Evolutionary conservation across 2,797 vertebrate genomes (phyloP).

Genomic region (Poliocrania exsul): DNA sequence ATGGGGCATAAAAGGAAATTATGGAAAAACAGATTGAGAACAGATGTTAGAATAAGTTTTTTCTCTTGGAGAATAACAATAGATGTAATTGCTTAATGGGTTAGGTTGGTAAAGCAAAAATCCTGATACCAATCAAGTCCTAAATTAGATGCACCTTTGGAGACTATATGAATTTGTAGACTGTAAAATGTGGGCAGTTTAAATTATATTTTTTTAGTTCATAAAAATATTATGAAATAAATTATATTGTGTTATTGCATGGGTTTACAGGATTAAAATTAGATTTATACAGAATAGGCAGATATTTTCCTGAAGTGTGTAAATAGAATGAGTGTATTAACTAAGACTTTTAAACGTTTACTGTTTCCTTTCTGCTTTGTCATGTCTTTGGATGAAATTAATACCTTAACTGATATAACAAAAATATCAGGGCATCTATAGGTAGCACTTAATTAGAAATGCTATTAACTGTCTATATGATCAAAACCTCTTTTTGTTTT

Average conservation of each 20-base stretch:
- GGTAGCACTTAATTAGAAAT: neutral
- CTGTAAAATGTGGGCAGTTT: neutral
- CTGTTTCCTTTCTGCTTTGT: neutral
- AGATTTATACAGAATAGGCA: neutral
- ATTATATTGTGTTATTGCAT: neutral
- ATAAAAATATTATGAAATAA: neutral
- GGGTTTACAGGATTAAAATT: neutral
- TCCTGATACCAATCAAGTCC: neutral
- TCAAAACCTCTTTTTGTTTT: neutral
- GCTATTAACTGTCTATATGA: neutral
- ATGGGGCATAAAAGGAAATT: conserved; percentile 30
- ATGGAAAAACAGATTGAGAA: neutral
- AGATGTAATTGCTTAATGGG: neutral
- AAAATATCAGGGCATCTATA: neutral
- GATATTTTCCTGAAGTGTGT: neutral
- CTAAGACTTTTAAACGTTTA: neutral
- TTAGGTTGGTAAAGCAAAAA: conserved; percentile 16
- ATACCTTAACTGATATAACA: neutral
- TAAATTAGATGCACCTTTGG: neutral
- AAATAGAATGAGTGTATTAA: neutral
- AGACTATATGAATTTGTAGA: neutral
- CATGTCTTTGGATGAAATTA: neutral
- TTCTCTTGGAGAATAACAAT: neutral
- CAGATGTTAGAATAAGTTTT: conserved; percentile 18
- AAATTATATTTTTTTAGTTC: neutral